Conservation (phyloP, 2,113 vertebrate species). For the Dunckerocampus dactyliophorus region DNA sequence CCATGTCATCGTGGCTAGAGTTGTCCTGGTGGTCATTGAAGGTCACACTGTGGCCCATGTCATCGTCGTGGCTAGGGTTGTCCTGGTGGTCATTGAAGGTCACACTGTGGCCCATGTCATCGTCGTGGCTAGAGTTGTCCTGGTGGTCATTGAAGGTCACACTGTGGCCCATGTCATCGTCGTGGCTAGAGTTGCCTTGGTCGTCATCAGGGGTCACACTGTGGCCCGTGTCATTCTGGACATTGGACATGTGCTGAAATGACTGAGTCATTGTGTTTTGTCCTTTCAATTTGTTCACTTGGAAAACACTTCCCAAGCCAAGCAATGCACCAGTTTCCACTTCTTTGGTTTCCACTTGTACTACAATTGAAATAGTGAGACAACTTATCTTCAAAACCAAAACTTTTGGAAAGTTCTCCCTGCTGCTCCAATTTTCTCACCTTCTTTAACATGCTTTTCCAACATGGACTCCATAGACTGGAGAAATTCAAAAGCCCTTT, state of each 20-base stretch:
- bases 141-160: not conserved
- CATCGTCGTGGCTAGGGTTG: not conserved
- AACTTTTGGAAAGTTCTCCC: not conserved
- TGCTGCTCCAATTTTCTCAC: slow-evolving; percentile 6
- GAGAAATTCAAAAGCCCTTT: slow-evolving; percentile 6
- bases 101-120: not conserved
- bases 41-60: not conserved
- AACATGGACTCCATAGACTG: slow-evolving; percentile 1
- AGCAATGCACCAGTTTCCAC: slow-evolving; percentile 7
- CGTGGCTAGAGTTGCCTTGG: not conserved
- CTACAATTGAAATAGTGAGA: slow-evolving; percentile 14
- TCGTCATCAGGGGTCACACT: not conserved
- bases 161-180: not conserved
- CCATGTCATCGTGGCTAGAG: not conserved
- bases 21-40: not conserved
- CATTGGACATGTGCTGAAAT: not conserved
- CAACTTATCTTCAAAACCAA: not conserved
- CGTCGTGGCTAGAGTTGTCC: not conserved
- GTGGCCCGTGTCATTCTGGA: not conserved
- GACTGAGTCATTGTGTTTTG: not conserved
- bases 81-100: not conserved
- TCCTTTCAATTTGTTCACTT: not conserved
- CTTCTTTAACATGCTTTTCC: not conserved
- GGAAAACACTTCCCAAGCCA: not conserved
- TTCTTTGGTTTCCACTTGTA: slow-evolving; percentile 25